Evolutionary conservation across 2,113 vertebrate genomes (phyloP).

Genomic region (Notarius quadriscutis): DNA sequence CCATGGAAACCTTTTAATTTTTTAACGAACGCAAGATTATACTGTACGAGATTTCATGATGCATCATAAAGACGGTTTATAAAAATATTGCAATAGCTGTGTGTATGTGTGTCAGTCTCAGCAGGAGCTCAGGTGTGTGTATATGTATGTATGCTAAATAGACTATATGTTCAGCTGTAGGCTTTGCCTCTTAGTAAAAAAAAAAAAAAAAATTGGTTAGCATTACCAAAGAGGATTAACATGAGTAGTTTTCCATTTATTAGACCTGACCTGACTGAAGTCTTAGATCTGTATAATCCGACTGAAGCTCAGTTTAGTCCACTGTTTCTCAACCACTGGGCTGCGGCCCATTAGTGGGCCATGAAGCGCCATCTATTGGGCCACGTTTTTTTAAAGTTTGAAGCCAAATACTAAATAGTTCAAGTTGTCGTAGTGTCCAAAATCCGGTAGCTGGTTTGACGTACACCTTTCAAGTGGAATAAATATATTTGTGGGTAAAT

Average conservation of each 20-base stretch:
- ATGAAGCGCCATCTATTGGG: too few species aligned
- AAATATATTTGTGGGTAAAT: too few species aligned
- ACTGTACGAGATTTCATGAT: neutral
- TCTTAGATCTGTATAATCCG: slow-evolving; percentile 35
- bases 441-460: too few species aligned
- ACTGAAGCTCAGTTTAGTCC: slow-evolving; percentile 16
- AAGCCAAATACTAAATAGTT: too few species aligned
- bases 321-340: too few species aligned
- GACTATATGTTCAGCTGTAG: neutral
- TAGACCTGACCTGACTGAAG: slow-evolving; percentile 40
- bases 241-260: slow-evolving; percentile 47
- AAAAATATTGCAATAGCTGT: neutral
- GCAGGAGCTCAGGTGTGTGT: neutral
- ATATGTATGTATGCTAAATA: neutral
- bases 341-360: too few species aligned
- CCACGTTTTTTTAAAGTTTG: too few species aligned
- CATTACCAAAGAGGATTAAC: slow-evolving; percentile 45
- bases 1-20: neutral
- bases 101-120: neutral
- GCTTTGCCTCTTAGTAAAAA: neutral
- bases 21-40: neutral
- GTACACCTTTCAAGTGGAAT: too few species aligned
- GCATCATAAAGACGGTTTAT: neutral
- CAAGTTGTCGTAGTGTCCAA: too few species aligned
- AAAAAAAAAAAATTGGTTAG: slow-evolving; percentile 24